A percentile compares a stretch with the other conserved stretches of the same genome.
phyloP scores from a whole-genome alignment of 2,888 invertebrate species.

The Eledona agricola region DNA sequence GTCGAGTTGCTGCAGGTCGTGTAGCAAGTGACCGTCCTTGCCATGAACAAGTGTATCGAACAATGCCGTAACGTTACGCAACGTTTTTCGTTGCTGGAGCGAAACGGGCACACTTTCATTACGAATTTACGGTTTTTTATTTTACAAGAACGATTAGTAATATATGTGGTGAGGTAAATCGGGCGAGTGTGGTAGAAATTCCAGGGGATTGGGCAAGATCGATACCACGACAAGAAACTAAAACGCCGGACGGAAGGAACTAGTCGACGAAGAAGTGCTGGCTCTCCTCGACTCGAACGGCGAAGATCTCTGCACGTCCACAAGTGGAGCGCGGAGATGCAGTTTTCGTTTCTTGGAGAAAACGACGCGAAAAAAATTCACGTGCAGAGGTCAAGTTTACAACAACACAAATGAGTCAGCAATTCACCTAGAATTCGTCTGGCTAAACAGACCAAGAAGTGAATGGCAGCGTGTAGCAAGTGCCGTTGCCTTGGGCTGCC shows the following conservation, averaged over 20 bases:
- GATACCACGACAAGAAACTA: slow-evolving; percentile 1
- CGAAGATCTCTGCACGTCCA: no score
- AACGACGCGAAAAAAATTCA: no score
- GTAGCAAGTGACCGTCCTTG: slow-evolving; percentile 41
- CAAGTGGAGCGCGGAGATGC: no score
- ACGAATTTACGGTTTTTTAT: no score
- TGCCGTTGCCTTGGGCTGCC: slow-evolving; percentile 24
- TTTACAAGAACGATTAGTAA: no score
- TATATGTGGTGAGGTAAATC: neutral
- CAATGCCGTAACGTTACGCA: neutral
- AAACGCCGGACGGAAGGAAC: no score
- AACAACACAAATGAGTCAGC: slow-evolving; percentile 8
- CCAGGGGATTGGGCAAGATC: neutral
- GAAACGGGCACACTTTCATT: no score
- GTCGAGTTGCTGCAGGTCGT: slow-evolving; percentile 26
- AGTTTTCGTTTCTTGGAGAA: no score
- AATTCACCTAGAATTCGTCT: slow-evolving; percentile 3
- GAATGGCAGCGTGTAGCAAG: slow-evolving; percentile 27
- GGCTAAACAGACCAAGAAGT: slow-evolving; percentile 10
- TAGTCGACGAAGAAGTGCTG: no score
- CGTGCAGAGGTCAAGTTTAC: slow-evolving; percentile 3
- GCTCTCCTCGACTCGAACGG: no score
- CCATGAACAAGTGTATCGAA: slow-evolving; percentile 19
- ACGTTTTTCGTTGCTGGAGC: no score
- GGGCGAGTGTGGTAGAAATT: slow-evolving; percentile 3